Base-by-base conservation (phyloP, 35 echinoderm and acorn worm species). In the Diadema setosum region DNA sequence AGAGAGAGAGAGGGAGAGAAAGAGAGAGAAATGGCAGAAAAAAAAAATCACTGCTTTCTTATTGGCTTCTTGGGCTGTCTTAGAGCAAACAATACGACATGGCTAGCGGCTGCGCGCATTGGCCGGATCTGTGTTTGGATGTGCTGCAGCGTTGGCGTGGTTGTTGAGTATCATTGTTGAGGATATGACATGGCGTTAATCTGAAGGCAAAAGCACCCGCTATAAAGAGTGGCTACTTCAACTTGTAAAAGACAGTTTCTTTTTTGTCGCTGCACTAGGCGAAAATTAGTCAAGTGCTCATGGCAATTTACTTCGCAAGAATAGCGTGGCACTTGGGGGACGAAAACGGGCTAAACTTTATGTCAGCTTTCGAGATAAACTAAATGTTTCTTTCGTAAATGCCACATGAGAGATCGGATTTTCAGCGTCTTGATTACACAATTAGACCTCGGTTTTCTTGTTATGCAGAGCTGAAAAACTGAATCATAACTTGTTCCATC, bases 11-110 rank as follows among this genome's bases (percentile, higher is more conserved):
- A 60, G 0, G 26, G 61, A n/a, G n/a, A n/a, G 26, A 32, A 33
- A 76, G 5, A n/a, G 70, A 1, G 32, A 35, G 20, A 43, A 18
- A 33, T 2, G 3, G 23, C 43, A 20, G 5, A 37, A 6, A 39
- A 34, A 78, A 24, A 26, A 25, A 42, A 44, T 76, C 73, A 44
- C 36, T 23, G 73, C 37, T 78, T 42, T 78, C 73, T 78, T 44
- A 78, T 78, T 78, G 73, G 73, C 40, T 44, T 78, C 73, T 78
- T 78, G 63, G 5, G 35, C 37, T 44, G 73, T 78, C 73, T 44
- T 78, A 67, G 35, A 42, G 37, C 40, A 39, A 78, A 78, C 73
- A 78, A n/a, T n/a, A 52, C 29, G 33, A 44, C 25, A 24, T 9
- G 9, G 73, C 44, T 33, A 35, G 40, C 63, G 63, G 30, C 63